phyloP scores from a whole-genome alignment of 2,888 invertebrate genomes.

The Acanthosepion pharaonis region DNA sequence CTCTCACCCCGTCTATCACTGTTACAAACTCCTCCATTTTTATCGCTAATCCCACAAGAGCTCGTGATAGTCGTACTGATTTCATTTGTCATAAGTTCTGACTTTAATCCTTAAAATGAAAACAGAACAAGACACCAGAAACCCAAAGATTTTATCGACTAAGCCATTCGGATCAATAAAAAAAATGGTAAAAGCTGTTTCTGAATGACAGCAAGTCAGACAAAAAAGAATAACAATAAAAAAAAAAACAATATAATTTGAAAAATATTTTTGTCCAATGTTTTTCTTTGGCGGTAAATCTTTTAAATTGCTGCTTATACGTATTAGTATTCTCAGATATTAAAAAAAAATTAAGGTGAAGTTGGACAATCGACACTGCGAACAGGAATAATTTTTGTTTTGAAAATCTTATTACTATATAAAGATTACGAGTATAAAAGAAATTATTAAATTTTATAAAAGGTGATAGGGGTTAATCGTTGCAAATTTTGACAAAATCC shows the following conservation, averaged over 20 bases:
- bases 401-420: no score
- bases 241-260: no score
- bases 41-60: neutral
- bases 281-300: neutral
- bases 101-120: conserved; percentile 1
- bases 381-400: no score
- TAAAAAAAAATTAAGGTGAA: neutral
- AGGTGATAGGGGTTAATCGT: no score
- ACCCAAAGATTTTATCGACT: neutral
- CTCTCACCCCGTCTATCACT: neutral
- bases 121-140: neutral
- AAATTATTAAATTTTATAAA: no score
- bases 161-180: neutral
- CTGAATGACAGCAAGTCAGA: neutral
- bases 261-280: neutral
- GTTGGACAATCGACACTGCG: no score
- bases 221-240: no score
- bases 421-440: no score
- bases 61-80: neutral
- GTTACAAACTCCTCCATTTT: neutral
- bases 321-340: neutral
- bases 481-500: no score
- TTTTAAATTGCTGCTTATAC: neutral
- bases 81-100: neutral
- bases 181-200: neutral